Base-by-base conservation (phyloP, 1,140 invertebrate species). In the Brachionus paranguensis region DNA sequence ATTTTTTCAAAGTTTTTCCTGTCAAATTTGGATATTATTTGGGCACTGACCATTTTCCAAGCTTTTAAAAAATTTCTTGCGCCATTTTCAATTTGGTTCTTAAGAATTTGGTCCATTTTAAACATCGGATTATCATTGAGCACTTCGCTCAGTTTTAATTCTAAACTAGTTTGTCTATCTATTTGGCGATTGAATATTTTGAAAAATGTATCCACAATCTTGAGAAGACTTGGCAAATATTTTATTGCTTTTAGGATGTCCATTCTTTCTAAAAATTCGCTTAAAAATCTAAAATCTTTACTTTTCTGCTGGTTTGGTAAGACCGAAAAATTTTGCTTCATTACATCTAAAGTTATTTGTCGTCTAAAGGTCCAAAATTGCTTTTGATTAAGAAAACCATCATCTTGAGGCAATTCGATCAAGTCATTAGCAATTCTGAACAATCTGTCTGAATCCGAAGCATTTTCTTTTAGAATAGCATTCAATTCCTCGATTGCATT, bases 151-250 rank as follows among this genome's bases (percentile, higher is more conserved):
- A 76, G 47, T 33, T 50, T 76, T 14, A 76, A 14, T 27, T 50
- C 24, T 20, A 76, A 27, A 1, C 43, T 27, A 50, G 17, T 76
- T 76, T 50, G 43, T 12, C 45, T 29, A 76, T 76, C 45, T 20
- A 76, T 76, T 76, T 76, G 72, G 11, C 72, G 72, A 50, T 76
- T 76, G 20, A 76, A 76, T 50, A 76, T 50, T 29, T 8, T 27
- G 50, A 50, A 47, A 24, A 76, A 76, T 1, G 27, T 29, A 50
- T 27, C 50, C 17, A 76, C 3, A 45, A 76, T 76, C 27, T 76
- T 76, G 20, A 47, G 27, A 4, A 76, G 14, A 76, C 72, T 76
- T 53, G 72, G 72, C 45, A 76, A 50, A 53, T 53, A 76, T 76
- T 76, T 76, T 4, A 76, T 17, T 27, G 72, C 20, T 37, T 76